These are phyloP conservation scores for Mallotus villosus DNA, from an alignment of 2,797 vertebrate genomes.

Conservation along the genomic window DNA sequence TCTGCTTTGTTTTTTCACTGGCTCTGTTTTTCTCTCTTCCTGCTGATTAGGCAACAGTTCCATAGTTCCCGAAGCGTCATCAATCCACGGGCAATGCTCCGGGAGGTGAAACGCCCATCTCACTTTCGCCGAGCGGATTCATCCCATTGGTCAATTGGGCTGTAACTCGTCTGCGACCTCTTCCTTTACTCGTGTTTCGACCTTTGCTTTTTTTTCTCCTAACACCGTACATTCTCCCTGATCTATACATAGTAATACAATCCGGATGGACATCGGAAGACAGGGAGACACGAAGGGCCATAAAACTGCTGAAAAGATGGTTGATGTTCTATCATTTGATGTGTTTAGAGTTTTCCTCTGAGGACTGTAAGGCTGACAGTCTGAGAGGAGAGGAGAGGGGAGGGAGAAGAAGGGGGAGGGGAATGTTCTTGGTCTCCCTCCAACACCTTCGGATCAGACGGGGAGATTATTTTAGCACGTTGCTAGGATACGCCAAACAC, in stretches of 20 bases:
- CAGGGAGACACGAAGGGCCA: neutral
- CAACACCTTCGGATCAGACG: slow-evolving; percentile 40
- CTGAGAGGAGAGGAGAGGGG: too few species aligned
- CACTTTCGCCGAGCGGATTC: slow-evolving; percentile 19
- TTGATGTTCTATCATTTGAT: slow-evolving; percentile 2
- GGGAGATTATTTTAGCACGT: slow-evolving; percentile 43
- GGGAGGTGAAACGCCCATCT: slow-evolving; percentile 12
- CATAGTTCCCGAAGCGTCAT: slow-evolving; percentile 6
- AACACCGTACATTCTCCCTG: too few species aligned
- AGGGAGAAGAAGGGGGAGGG: too few species aligned
- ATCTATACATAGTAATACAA: too few species aligned
- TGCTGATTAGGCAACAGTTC: slow-evolving; percentile 35
- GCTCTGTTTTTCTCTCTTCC: slow-evolving; percentile 12
- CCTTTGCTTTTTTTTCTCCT: too few species aligned
- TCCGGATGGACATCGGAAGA: neutral
- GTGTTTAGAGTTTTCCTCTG: neutral
- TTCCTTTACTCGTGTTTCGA: too few species aligned
- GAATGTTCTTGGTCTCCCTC: slow-evolving; percentile 45
- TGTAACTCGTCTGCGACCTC: too few species aligned
- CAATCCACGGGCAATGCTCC: slow-evolving; percentile 16
- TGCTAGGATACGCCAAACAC: slow-evolving; percentile 59
- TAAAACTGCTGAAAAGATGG: neutral
- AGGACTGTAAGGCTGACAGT: neutral
- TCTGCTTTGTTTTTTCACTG: neutral
- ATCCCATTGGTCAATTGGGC: neutral